A percentile compares a stretch with the other conserved stretches of the same genome.
Evolutionary conservation across 30 jellyfish, hydroid and myxozoan species (phyloP).

Genomic region (Hydractinia echinata): DNA sequence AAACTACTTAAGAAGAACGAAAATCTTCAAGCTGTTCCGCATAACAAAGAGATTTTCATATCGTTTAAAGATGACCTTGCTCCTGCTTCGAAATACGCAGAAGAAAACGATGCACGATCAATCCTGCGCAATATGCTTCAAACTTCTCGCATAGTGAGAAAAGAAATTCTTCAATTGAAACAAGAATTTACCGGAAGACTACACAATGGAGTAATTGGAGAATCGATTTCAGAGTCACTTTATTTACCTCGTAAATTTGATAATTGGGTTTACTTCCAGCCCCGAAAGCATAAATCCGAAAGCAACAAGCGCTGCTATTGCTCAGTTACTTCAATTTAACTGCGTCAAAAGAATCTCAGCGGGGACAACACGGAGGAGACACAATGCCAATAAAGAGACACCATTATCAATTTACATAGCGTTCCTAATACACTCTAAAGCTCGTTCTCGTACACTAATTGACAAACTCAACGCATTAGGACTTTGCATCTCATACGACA

Average conservation of each 20-base stretch:
- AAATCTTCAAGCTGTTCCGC: neutral
- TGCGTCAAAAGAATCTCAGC: neutral
- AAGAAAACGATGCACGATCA: neutral
- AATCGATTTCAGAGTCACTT: neutral
- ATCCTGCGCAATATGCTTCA: neutral
- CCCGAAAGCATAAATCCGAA: neutral
- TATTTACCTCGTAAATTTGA: no score
- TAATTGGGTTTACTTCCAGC: no score
- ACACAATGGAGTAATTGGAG: no score
- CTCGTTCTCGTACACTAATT: neutral
- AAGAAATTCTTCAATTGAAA: neutral
- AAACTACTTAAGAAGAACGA: neutral
- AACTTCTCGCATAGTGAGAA: neutral
- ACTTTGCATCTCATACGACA: neutral
- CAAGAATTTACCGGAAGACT: neutral
- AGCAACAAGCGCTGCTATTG: no score
- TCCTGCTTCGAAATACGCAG: neutral
- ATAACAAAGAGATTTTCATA: neutral
- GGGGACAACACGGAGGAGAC: neutral
- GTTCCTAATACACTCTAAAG: neutral
- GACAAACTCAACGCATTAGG: neutral
- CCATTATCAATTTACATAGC: no score
- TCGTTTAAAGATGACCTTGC: neutral
- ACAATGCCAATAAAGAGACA: neutral
- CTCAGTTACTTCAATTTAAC: neutral